Base-by-base conservation (phyloP, 2,888 invertebrate genomes). In the Nymphalis c-album region DNA sequence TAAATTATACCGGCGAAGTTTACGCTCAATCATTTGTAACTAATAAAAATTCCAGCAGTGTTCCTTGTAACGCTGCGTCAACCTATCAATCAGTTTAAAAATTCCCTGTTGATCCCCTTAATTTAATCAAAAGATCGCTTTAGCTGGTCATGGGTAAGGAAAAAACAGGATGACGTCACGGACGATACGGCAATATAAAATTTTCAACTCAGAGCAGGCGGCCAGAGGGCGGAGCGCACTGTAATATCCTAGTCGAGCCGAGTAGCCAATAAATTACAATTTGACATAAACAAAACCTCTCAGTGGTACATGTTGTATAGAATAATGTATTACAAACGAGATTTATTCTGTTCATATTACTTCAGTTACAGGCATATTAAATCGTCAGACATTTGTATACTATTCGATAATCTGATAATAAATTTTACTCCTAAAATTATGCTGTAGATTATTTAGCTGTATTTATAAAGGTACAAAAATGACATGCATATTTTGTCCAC, bases 91-190 rank as follows among this genome's bases (percentile, higher is more conserved):
- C 91, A 92, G 86, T 88, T 88, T 90, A 89, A 88, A 91, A 90
- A 90, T 91, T 88, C 89, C 85, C 85, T 73, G 85, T 84, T 89
- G 89, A 90, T 88, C 90, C 90, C 91, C 88, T 87, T 89, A 90
- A 91, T 92, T 91, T 91, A 91, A 92, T 92, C 92, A 90, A 91
- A 90, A 90, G 87, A 89, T 89, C 90, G 90, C 88, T 91, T 87
- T 80, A 82, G 88, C 86, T 83, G 86, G 87, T 86, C 87, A 83
- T 82, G 88, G 83, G 80, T 80, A 86, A 89, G 88, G 91, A 91
- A 91, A 26, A 90, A 91, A 87, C 85, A 77, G 84, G 77, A 90
- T 88, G 90, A 91, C 87, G 87, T 83, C 83, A 88, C 87, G 68
- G 84, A 80, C 84, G 80, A 85, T 84, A 86, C 84, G 85, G 82